phyloP scores from a whole-genome alignment of 2,797 vertebrate species.

The Poliocrania exsul region DNA sequence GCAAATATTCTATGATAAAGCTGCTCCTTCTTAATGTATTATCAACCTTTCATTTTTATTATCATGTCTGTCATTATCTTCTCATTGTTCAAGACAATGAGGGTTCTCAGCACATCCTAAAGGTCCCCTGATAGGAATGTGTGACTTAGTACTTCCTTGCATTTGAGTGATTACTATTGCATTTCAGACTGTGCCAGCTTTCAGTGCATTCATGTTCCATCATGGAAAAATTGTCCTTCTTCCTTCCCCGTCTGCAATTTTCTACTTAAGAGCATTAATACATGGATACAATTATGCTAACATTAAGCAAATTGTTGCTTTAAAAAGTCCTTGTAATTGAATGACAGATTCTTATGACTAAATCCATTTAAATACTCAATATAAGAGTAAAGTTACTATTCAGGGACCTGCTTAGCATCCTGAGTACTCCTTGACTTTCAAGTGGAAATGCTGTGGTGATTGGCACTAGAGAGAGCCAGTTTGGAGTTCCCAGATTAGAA shows the following conservation, averaged over 20 bases:
- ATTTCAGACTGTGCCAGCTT: not conserved
- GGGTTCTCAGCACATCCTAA: not conserved
- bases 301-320: not conserved
- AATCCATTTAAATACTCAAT: conserved; percentile 21
- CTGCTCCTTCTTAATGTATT: not conserved
- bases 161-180: not conserved
- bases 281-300: not conserved
- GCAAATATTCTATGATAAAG: not conserved
- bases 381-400: not conserved
- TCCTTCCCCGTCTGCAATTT: not conserved
- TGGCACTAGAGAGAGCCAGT: not conserved
- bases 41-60: not conserved
- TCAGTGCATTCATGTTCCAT: not conserved
- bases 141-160: not conserved
- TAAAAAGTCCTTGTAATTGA: not conserved
- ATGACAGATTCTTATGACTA: not conserved
- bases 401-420: not conserved
- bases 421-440: not conserved
- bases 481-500: not conserved
- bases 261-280: not conserved
- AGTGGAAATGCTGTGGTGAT: not conserved
- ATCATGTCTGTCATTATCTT: not conserved
- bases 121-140: not conserved
- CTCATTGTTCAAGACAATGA: not conserved
- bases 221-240: not conserved